These are phyloP conservation scores for Drosophila insularis DNA, from an alignment of 1,140 invertebrate species.

Conservation along the genomic window DNA sequence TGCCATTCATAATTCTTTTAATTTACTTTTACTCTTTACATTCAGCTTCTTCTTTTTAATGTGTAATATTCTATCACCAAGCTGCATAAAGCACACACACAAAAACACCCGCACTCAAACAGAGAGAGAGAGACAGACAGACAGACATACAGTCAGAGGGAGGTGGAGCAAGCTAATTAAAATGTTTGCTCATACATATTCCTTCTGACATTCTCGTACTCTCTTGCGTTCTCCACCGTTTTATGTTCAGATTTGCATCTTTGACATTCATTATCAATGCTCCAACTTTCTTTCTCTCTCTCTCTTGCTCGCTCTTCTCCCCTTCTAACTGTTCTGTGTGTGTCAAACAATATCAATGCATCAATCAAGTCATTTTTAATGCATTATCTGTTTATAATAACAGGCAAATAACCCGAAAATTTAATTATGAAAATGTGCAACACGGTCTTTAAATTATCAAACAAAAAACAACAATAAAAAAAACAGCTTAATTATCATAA, in stretches of 20 bases:
- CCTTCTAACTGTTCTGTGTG: background rate
- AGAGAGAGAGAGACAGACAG: background rate
- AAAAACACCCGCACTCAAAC: background rate
- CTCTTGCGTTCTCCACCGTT: conserved; percentile 15
- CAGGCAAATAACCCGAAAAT: background rate
- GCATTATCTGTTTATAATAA: background rate
- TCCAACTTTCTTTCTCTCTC: background rate
- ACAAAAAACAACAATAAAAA: background rate
- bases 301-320: background rate
- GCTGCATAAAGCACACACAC: conserved; percentile 3
- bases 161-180: conserved; percentile 52
- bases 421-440: background rate
- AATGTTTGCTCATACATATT: conserved; percentile 37
- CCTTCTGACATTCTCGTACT: background rate
- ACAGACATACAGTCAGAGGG: too few species aligned
- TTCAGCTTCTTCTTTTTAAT: conserved; percentile 24
- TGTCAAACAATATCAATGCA: background rate
- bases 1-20: background rate
- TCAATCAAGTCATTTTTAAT: background rate
- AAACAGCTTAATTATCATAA: background rate
- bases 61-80: conserved; percentile 40
- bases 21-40: conserved; percentile 1
- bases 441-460: background rate
- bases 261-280: conserved; percentile 15
- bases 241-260: background rate